Base-by-base conservation (phyloP, 2,797 vertebrate species). In the Argyrosomus regius region DNA sequence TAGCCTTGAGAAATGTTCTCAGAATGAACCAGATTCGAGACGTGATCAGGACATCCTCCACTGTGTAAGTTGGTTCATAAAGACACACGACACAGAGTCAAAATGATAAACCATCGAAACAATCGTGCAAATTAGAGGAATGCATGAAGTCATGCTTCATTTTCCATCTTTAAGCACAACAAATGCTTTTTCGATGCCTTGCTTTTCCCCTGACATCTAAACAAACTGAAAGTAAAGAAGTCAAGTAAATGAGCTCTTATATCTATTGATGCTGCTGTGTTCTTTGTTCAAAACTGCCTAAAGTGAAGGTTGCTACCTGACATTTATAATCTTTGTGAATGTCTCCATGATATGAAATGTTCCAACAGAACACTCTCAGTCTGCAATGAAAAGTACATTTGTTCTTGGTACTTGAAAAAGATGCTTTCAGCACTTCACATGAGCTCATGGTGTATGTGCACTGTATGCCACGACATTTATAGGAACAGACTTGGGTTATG, bases 181-280 rank as follows among this genome's bases (percentile, higher is more conserved):
- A 49, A 1, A 56, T 54, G 20, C 58, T 48, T 61, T 60, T 41
- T 53, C n/a, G 11, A 14, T 1, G 22, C 49, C 5, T 61, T 17
- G 24, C 16, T 52, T 50, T 67, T 50, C n/a, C 50, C 18, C 12
- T 58, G 4, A 70, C 22, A 41, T 20, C 52, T 14, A 50, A 24
- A 20, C 26, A n/a, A 48, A 65, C 35, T 31, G 17, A 71, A 39
- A 39, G 8, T 56, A 68, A 68, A 64, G n/a, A 45, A 66, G 52
- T 39, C 8, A 35, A 24, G 11, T 24, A 57, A 63, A n/a, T 18
- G 18, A n/a, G 49, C 56, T 41, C 28, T 65, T 52, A 53, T 1
- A 17, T 5, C 9, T 18, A 54, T 22, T 31, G 20, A 31, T 22
- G 13, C 35, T n/a, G 17, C 54, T 28, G 18, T 43, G 43, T 63